Evolutionary conservation across 2,113 vertebrate species (phyloP).

Genomic region (Psittacula cyanocephala): DNA sequence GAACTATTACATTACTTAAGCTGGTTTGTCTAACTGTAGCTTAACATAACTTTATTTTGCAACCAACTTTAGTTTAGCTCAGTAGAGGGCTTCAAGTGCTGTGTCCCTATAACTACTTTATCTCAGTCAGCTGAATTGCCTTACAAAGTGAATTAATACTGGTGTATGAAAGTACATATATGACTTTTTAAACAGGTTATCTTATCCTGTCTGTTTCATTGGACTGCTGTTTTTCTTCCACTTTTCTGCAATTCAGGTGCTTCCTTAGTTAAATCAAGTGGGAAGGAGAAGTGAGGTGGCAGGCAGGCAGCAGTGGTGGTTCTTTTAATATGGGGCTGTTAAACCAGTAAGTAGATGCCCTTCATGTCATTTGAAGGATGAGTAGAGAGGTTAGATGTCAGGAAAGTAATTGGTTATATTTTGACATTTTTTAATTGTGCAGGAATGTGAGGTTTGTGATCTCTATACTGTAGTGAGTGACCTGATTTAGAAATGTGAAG

Average conservation of each 20-base stretch:
- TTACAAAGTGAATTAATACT: background rate
- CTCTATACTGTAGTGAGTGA: background rate
- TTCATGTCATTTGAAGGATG: background rate
- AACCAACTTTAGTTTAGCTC: background rate
- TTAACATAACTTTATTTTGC: background rate
- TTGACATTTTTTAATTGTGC: background rate
- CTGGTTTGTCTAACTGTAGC: background rate
- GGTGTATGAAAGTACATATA: background rate
- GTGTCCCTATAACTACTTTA: background rate
- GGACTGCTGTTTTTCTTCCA: background rate
- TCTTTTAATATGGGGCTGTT: background rate
- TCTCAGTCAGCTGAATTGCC: background rate
- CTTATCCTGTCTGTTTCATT: background rate
- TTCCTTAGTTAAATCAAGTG: background rate
- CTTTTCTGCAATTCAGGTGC: background rate
- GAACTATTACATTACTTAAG: background rate
- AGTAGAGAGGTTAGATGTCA: background rate
- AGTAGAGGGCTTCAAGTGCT: background rate
- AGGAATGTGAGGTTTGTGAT: background rate
- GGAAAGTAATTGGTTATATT: background rate
- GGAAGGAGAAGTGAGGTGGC: background rate
- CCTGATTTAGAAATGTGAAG: slow-evolving; percentile 55
- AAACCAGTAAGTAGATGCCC: background rate
- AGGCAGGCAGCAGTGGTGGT: background rate
- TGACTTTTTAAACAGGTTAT: background rate